A percentile compares a stretch with the other conserved stretches of the same genome.
Conservation (phyloP, 2,888 invertebrate genomes). For the Drosophila mayaguana region DNA sequence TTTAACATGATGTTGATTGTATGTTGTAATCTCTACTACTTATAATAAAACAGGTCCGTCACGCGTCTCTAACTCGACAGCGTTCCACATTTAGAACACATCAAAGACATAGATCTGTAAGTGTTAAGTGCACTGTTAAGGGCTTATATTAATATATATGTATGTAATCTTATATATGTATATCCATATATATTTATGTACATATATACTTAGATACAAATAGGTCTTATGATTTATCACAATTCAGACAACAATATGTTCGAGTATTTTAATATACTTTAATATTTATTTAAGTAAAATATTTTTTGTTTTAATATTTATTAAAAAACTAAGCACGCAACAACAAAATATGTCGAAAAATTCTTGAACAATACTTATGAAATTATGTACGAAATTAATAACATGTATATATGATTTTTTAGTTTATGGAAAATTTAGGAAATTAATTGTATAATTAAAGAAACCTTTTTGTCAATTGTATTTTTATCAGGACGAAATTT, state of each 20-base stretch:
- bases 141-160: conserved; percentile 65
- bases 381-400: conserved; percentile 20
- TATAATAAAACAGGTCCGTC: conserved; percentile 87
- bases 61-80: conserved; percentile 90
- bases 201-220: conserved; percentile 49
- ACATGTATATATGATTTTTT: conserved; percentile 8
- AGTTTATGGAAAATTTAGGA: conserved; percentile 11
- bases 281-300: conserved; percentile 16
- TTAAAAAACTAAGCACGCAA: conserved; percentile 37
- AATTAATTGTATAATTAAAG: conserved; percentile 28
- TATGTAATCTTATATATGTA: conserved; percentile 31
- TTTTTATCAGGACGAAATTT: conserved; percentile 33
- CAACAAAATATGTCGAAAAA: conserved; percentile 17
- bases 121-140: conserved; percentile 84
- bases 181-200: conserved; percentile 13
- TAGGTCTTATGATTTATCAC: conserved; percentile 54
- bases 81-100: conserved; percentile 89
- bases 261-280: conserved; percentile 26
- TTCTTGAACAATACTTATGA: not conserved
- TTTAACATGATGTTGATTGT: conserved; percentile 51
- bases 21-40: conserved; percentile 71
- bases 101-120: conserved; percentile 90
- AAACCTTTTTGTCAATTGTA: conserved; percentile 31
- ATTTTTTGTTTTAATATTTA: conserved; percentile 29
- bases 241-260: conserved; percentile 22